Conservation (phyloP, 1,140 invertebrate genomes). For the Chironomus tepperi region DNA sequence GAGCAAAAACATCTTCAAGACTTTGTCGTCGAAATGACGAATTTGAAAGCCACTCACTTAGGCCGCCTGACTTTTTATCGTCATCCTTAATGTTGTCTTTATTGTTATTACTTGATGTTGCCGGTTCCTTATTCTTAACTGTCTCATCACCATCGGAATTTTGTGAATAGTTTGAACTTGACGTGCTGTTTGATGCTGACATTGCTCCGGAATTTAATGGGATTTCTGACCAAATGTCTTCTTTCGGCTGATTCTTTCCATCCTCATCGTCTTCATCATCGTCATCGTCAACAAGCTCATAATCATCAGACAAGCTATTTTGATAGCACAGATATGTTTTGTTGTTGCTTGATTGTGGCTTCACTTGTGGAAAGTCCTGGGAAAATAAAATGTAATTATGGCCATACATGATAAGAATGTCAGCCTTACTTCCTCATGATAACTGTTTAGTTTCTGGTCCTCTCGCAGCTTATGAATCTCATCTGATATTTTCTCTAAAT, state of each 20-base stretch:
- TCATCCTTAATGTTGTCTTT: conserved; percentile 32
- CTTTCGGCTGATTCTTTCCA: neutral
- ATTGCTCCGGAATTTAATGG: conserved; percentile 27
- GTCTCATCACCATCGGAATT: conserved; percentile 32
- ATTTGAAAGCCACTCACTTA: conserved; percentile 44
- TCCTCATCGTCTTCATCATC: conserved; percentile 32
- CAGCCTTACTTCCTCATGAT: conserved; percentile 32
- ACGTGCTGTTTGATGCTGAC: conserved; percentile 38
- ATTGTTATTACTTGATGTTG: conserved; percentile 27
- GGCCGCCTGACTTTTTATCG: conserved; percentile 32
- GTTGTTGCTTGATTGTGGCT: conserved; percentile 10
- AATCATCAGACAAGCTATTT: conserved; percentile 21
- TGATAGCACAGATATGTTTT: conserved; percentile 26
- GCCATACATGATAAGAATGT: conserved; percentile 27
- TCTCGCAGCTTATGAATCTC: conserved; percentile 68
- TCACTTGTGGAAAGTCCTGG: conserved; percentile 16
- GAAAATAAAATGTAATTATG: neutral
- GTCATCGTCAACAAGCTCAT: conserved; percentile 17
- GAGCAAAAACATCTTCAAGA: conserved; percentile 53
- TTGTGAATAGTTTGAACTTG: conserved; percentile 38
- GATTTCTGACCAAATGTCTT: conserved; percentile 37
- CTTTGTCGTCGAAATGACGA: conserved; percentile 48
- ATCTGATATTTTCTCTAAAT: conserved; percentile 86
- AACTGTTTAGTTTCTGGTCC: conserved; percentile 31
- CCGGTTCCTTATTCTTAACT: conserved; percentile 33